Evolutionary conservation across 1,140 invertebrate genomes (phyloP).

Genomic region (Zophobas morio): DNA sequence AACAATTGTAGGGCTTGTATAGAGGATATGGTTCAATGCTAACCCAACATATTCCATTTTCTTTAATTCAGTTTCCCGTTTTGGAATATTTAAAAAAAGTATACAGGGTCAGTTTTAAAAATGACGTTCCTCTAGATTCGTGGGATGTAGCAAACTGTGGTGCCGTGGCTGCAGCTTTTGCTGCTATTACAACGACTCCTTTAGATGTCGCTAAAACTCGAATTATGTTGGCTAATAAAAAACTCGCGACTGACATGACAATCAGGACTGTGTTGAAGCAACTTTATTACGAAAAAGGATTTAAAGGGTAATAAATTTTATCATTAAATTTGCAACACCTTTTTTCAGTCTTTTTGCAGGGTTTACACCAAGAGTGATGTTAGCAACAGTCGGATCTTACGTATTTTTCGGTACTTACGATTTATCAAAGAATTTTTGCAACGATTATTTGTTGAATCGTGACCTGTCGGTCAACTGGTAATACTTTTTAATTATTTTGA

Average conservation of each 20-base stretch:
- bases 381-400: conserved; percentile 92
- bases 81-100: conserved; percentile 91
- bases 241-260: conserved; percentile 65
- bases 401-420: conserved; percentile 97
- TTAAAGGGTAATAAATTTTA: conserved; percentile 74
- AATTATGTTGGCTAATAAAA: conserved; percentile 90
- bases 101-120: conserved; percentile 63
- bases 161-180: conserved; percentile 84
- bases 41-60: conserved; percentile 94
- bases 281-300: conserved; percentile 79
- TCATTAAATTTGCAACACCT: not conserved
- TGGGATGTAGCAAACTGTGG: conserved; percentile 88
- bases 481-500: no score
- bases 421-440: conserved; percentile 67
- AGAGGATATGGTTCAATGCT: conserved; percentile 93
- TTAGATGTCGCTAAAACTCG: conserved; percentile 97
- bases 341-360: conserved; percentile 88
- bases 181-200: conserved; percentile 91
- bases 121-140: conserved; percentile 65
- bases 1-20: conserved; percentile 79
- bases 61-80: conserved; percentile 94
- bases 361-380: conserved; percentile 83
- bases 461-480: not conserved
- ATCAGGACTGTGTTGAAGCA: conserved; percentile 71
- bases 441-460: not conserved